Evolutionary conservation across 2,888 invertebrate species (phyloP), one percentile per base, ranked within the genome.

Genomic region (Tineola bisselliella): DNA sequence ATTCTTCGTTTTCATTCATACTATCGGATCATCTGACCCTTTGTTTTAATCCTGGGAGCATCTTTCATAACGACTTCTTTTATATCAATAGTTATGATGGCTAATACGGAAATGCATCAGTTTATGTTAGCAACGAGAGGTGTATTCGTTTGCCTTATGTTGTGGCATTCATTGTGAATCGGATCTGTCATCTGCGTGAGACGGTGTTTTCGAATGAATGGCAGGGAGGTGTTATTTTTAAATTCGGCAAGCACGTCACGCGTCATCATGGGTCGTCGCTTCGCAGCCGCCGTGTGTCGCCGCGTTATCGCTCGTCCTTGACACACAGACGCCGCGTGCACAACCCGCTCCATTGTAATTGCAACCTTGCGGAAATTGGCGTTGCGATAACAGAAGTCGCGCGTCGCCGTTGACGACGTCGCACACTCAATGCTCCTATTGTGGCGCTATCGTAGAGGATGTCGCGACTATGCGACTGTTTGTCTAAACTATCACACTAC

Each of bases 281-380:
- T 15, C n/a, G n/a, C 59, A 33, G 13, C n/a, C 15, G 59, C 59
- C 44, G 59, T 43, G 59, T 44, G 73, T 70, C 72, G 74, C 79
- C 72, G 74, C 79, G 80, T 82, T 84, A 84, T 86, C 84, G 76
- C 72, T 75, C 75, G 86, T 82, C 86, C 86, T 86, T 87, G 86
- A 86, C 86, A 86, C 81, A 84, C 82, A 86, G 84, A 81, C 77
- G 75, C 71, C 71, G 76, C 80, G 75, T 79, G 81, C 74, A 83
- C 81, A 84, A 82, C 77, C 76, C 75, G 77, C 75, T 70, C 78
- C 78, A 81, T 81, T 84, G 84, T 84, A 76, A 75, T 70, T 76
- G 77, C 84, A 84, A 84, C 84, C 82, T 84, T 86, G 83, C 81
- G 77, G 79, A 83, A 83, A 80, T 79, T 76, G 77, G 75, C 71